Percentiles rank a stretch among this genome's conserved stretches.
phyloP scores from a whole-genome alignment of 1,140 invertebrate genomes.

The Scaptomyza hsui region DNA sequence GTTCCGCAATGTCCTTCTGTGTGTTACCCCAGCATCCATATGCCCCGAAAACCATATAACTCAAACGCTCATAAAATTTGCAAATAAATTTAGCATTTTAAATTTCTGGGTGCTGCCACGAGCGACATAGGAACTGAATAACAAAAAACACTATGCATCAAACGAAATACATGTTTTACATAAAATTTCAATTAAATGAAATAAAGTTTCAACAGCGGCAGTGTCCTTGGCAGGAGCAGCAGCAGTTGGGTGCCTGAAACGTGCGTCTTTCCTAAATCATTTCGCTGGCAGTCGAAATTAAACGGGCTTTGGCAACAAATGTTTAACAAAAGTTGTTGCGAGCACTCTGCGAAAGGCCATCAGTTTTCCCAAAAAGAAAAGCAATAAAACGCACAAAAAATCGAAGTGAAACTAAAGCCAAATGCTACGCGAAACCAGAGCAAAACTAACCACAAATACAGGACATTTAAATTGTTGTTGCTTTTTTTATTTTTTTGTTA shows the following conservation, averaged over 20 bases:
- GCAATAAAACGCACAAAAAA: slow-evolving; percentile 56
- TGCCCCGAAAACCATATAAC: slow-evolving; percentile 53
- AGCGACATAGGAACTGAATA: slow-evolving; percentile 13
- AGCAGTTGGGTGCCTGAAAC: slow-evolving; percentile 31
- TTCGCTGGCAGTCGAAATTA: slow-evolving; percentile 74
- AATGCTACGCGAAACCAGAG: slow-evolving; percentile 19
- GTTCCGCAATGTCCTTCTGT: slow-evolving; percentile 5
- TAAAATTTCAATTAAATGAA: slow-evolving; percentile 82
- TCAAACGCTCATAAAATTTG: slow-evolving; percentile 77
- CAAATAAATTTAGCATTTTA: slow-evolving; percentile 57
- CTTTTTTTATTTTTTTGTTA: not conserved
- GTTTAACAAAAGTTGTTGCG: slow-evolving; percentile 67
- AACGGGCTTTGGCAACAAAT: slow-evolving; percentile 70
- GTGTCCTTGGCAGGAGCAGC: slow-evolving; percentile 56
- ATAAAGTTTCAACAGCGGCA: slow-evolving; percentile 64
- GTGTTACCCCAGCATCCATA: not conserved
- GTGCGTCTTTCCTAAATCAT: slow-evolving; percentile 74
- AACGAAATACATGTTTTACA: slow-evolving; percentile 77
- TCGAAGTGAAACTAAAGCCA: slow-evolving; percentile 38
- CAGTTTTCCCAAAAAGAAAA: slow-evolving; percentile 52
- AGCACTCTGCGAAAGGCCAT: slow-evolving; percentile 35
- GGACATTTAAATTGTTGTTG: slow-evolving; percentile 6
- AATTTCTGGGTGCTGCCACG: slow-evolving; percentile 21
- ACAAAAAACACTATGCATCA: slow-evolving; percentile 64
- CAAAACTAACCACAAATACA: slow-evolving; percentile 20